Conservation (phyloP, 2,113 vertebrate genomes). For the Sceloporus tristichus region DNA sequence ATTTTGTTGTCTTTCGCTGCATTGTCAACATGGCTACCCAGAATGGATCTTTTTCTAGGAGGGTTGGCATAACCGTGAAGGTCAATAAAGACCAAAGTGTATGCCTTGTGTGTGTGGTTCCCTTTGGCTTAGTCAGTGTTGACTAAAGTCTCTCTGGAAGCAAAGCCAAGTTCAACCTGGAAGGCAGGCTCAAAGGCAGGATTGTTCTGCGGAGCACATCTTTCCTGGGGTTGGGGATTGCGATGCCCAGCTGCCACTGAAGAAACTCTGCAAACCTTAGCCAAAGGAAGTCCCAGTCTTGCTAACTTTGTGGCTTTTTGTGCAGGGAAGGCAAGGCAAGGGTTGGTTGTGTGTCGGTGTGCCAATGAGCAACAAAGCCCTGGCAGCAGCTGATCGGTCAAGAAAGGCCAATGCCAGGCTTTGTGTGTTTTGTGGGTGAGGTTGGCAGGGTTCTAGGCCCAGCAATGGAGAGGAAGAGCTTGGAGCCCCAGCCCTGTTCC, state of each 20-base stretch:
- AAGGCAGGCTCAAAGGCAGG: too few species aligned
- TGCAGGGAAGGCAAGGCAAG: neutral
- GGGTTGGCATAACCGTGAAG: too few species aligned
- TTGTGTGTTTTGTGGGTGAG: conserved; percentile 43
- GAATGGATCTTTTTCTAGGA: too few species aligned
- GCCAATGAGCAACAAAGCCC: conserved; percentile 40
- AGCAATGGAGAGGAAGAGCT: neutral
- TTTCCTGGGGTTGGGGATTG: too few species aligned
- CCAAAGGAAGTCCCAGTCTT: neutral
- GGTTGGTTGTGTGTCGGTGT: neutral
- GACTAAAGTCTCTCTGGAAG: neutral
- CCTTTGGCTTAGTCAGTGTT: neutral
- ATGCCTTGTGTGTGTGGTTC: too few species aligned
- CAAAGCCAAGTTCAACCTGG: neutral
- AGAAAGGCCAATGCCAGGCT: conserved; percentile 65
- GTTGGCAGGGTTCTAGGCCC: neutral
- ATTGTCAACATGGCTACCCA: too few species aligned
- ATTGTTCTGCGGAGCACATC: neutral
- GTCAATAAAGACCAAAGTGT: too few species aligned
- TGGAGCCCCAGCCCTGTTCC: too few species aligned
- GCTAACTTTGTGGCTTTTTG: neutral
- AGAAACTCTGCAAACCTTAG: neutral
- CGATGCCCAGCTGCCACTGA: neutral
- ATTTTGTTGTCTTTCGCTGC: too few species aligned
- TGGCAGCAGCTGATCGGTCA: conserved; percentile 69